Percentiles rank a stretch among this genome's conserved stretches.
Evolutionary conservation across 2,797 vertebrate species (phyloP).

Genomic region (Sternotherus odoratus): DNA sequence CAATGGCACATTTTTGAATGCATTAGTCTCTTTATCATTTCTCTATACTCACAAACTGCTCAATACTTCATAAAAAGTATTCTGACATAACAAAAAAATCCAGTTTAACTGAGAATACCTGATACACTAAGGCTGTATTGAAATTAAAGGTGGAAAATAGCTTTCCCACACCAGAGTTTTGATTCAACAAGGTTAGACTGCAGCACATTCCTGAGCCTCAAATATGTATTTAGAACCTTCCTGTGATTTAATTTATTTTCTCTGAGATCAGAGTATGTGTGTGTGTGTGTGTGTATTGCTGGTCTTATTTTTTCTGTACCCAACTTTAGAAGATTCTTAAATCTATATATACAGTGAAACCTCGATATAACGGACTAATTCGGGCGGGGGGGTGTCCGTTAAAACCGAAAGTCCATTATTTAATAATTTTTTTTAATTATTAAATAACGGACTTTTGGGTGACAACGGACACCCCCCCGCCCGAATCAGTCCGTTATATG

Average conservation of each 20-base stretch:
- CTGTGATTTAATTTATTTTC: neutral
- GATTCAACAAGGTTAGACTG: neutral
- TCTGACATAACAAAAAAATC: neutral
- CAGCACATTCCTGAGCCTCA: neutral
- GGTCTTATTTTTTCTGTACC: neutral
- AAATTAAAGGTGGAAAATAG: neutral
- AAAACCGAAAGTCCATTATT: too few species aligned
- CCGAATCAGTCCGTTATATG: too few species aligned
- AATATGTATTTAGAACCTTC: neutral
- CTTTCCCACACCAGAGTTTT: neutral
- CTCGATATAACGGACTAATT: too few species aligned
- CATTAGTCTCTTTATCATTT: too few species aligned
- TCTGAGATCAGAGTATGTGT: neutral
- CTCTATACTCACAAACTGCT: too few species aligned
- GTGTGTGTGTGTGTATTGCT: neutral
- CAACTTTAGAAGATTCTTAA: conserved; percentile 1
- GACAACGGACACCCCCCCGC: too few species aligned
- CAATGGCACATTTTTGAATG: neutral
- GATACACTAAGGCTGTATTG: neutral
- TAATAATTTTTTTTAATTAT: too few species aligned
- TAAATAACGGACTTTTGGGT: too few species aligned
- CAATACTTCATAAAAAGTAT: neutral
- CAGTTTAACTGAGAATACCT: neutral
- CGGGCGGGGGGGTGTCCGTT: too few species aligned
- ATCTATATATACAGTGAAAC: too few species aligned